Conservation (phyloP, 2,888 invertebrate genomes). For the Synanthedon andrenaeformis region DNA sequence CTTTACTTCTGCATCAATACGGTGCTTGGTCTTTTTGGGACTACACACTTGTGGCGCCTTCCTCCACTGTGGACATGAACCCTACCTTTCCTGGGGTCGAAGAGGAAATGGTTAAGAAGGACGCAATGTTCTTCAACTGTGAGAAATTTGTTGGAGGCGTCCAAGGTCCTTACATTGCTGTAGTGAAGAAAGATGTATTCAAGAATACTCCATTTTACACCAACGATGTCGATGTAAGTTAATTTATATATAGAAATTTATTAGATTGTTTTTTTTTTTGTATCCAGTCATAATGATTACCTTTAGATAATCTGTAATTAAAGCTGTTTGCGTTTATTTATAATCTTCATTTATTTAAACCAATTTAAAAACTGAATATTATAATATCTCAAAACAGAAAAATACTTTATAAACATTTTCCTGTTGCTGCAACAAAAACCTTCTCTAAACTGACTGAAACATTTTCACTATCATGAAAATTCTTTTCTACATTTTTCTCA, state of each 20-base stretch:
- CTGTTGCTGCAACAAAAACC: no score
- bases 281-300: no score
- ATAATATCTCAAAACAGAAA: no score
- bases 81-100: conserved; percentile 77
- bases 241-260: background rate
- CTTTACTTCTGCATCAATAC: conserved; percentile 82
- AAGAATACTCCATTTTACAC: conserved; percentile 45
- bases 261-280: background rate
- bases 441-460: no score
- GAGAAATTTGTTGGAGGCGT: conserved; percentile 94
- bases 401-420: no score
- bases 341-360: no score
- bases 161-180: conserved; percentile 80
- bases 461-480: no score
- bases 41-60: conserved; percentile 87
- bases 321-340: no score
- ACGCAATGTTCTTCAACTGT: conserved; percentile 89
- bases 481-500: no score
- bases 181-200: conserved; percentile 65
- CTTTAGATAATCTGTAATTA: no score
- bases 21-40: conserved; percentile 92
- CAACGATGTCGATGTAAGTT: conserved; percentile 61
- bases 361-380: no score
- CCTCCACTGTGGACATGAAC: conserved; percentile 86
- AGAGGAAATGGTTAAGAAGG: conserved; percentile 82